Conservation (phyloP, 2,888 invertebrate genomes). For the Acleris holmiana region DNA sequence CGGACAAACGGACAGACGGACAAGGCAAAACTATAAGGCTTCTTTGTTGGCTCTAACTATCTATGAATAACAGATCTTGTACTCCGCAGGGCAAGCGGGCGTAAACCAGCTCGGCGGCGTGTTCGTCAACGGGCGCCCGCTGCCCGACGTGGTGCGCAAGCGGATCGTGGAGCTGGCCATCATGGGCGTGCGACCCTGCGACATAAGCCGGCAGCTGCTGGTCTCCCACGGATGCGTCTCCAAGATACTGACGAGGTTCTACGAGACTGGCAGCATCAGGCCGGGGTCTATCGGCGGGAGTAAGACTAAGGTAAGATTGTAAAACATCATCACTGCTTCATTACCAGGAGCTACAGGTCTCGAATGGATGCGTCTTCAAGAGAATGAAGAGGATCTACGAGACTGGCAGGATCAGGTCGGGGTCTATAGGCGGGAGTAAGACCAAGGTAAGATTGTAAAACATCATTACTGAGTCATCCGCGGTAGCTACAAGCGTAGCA, state of each 20-base stretch:
- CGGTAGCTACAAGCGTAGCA: slow-evolving; percentile 97
- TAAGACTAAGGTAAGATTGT: slow-evolving; percentile 92
- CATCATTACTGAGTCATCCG: slow-evolving; percentile 93
- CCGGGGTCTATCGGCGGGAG: slow-evolving; percentile 98
- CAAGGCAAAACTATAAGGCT: too few species aligned
- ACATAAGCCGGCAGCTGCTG: slow-evolving; percentile 96
- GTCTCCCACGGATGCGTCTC: slow-evolving; percentile 99
- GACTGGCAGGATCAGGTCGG: slow-evolving; percentile 97
- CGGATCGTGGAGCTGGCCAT: slow-evolving; percentile 97
- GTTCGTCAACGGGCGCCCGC: slow-evolving; percentile 98
- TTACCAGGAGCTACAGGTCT: slow-evolving; percentile 97
- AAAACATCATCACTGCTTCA: slow-evolving; percentile 88
- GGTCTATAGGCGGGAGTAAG: slow-evolving; percentile 97
- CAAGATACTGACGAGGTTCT: slow-evolving; percentile 97
- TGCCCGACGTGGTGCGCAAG: slow-evolving; percentile 96
- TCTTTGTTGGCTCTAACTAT: too few species aligned
- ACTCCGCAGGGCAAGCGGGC: slow-evolving; percentile 93
- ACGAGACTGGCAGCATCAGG: slow-evolving; percentile 97
- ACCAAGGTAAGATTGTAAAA: slow-evolving; percentile 89
- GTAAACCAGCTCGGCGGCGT: slow-evolving; percentile 99
- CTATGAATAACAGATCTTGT: not conserved
- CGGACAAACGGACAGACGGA: too few species aligned
- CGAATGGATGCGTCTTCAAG: slow-evolving; percentile 98
- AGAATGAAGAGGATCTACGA: slow-evolving; percentile 98
- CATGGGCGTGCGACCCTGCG: slow-evolving; percentile 97